phyloP scores from a whole-genome alignment of 1,140 invertebrate species.

The Tetramorium alpestre region DNA sequence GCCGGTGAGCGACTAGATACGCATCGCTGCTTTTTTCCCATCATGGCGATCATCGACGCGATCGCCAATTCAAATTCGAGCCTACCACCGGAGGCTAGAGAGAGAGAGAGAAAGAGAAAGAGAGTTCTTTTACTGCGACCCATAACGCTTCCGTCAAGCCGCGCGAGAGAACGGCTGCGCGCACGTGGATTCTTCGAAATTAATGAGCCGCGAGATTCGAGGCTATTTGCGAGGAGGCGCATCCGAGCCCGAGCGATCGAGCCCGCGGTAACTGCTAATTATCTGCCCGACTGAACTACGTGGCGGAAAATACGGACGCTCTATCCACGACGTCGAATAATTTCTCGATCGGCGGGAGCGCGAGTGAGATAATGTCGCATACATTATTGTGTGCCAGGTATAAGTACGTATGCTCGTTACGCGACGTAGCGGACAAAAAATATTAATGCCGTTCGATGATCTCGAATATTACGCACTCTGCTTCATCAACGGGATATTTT shows the following conservation, averaged over 20 bases:
- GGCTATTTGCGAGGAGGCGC: conserved; percentile 58
- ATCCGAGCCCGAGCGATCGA: conserved; percentile 8
- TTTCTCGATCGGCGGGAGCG: conserved; percentile 23
- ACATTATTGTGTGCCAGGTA: not conserved
- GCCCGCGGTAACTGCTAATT: conserved; percentile 38
- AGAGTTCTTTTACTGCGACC: conserved; percentile 44
- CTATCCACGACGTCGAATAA: conserved; percentile 6
- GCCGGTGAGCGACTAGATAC: conserved; percentile 41
- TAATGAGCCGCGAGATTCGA: conserved; percentile 78
- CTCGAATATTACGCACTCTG: not conserved
- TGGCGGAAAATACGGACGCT: conserved; percentile 42
- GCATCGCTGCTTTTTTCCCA: conserved; percentile 67
- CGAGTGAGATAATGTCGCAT: conserved; percentile 39
- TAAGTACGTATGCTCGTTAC: conserved; percentile 7
- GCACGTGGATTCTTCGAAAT: conserved; percentile 76
- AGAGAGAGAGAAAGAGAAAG: not conserved
- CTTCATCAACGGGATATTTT: not conserved
- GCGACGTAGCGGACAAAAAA: not conserved
- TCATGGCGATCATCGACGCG: conserved; percentile 62
- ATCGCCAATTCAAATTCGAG: conserved; percentile 77
- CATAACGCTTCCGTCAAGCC: conserved; percentile 48
- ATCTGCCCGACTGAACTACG: conserved; percentile 38
- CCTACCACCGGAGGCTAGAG: conserved; percentile 64
- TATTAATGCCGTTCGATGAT: conserved; percentile 2
- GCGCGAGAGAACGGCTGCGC: conserved; percentile 54